Percentiles rank a stretch among this genome's conserved stretches.
These are phyloP conservation scores for Sternarchorhynchus goeldii DNA, from an alignment of 2,797 vertebrate genomes.

Conservation along the genomic window DNA sequence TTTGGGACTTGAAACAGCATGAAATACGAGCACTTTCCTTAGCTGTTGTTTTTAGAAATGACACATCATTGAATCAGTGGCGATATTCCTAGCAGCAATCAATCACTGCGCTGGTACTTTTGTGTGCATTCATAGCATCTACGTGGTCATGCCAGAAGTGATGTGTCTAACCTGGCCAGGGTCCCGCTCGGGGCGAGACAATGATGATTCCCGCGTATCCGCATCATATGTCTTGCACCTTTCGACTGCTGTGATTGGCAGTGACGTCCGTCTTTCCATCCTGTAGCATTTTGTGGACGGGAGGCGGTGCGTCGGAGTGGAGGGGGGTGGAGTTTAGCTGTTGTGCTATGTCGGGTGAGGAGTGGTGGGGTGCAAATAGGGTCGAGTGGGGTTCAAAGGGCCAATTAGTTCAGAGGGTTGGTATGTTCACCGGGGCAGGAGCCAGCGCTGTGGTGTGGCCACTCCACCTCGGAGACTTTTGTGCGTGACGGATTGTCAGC, in stretches of 20 bases:
- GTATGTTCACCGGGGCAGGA: slow-evolving; percentile 25
- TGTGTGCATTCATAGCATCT: background rate
- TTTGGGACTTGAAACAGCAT: background rate
- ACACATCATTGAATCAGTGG: background rate
- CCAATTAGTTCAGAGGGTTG: slow-evolving; percentile 33
- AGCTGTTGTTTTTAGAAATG: too few relatives aligned
- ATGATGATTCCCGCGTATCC: background rate
- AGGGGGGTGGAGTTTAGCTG: too few relatives aligned
- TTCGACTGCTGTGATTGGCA: slow-evolving; percentile 24
- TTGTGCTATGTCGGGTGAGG: slow-evolving; percentile 12
- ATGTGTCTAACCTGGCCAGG: background rate
- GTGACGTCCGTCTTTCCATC: slow-evolving; percentile 42
- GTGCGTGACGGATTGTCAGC: slow-evolving; percentile 41
- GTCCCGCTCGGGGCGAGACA: background rate
- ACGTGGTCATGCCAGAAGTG: background rate
- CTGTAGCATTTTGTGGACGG: background rate
- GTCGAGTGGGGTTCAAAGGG: slow-evolving; percentile 26
- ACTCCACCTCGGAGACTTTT: slow-evolving; percentile 20
- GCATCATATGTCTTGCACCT: slow-evolving; percentile 23
- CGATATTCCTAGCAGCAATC: background rate
- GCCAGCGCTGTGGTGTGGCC: slow-evolving; percentile 41
- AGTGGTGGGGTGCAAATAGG: too few relatives aligned
- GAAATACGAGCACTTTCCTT: background rate
- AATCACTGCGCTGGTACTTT: background rate
- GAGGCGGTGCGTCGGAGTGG: slow-evolving; percentile 12